Evolutionary conservation across 2,888 invertebrate species (phyloP), one percentile per base, ranked within the genome.

Genomic region (Amblyjoppa fuscipennis): DNA sequence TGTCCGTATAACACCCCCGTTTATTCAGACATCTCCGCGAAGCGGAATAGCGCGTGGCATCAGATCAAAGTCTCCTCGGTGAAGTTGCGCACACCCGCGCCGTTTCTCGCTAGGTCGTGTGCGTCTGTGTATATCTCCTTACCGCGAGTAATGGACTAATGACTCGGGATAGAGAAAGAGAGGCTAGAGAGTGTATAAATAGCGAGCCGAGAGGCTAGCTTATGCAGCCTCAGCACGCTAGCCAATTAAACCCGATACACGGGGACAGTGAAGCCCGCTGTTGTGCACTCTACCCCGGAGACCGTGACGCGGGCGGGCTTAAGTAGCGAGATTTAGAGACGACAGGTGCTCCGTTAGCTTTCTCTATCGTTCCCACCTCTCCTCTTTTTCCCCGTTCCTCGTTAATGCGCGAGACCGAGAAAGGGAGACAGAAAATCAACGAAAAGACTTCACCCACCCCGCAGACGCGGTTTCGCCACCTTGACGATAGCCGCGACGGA

Each of bases 321-420:
- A 92, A 93, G 93, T 92, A 92, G 91, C 89, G 90, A 93, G 93
- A 94, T 94, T 94, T 93, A 94, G 90, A 88, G 91, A 85, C 90
- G 92, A 93, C 94, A 94, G 93, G 93, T 93, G 94, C 90, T 85
- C 85, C 71, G 75, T 80, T 88, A 41, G 88, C 88, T 87, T 85
- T 85, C 84, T 76, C 86, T 76, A 81, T 87, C 83, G 87, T 77
- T 84, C 74, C 86, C 70, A 75, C 49, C 84, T 75, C 80, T 86
- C 78, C 28, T 20, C 28, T 45, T 56, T 74, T 81, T 74, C 73
- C 41, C 7, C 49, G 66, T 82, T 82, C 71, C 85, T 82, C 66
- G 82, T 82, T 82, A 79, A 71, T 71, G 66, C 34, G 11, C 68
- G 49, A 70, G 13, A 69, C 25, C 6, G 66, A 70, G 66, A 49